Evolutionary conservation across 2,888 invertebrate species (phyloP).

Genomic region (Parnassius glacialis): DNA sequence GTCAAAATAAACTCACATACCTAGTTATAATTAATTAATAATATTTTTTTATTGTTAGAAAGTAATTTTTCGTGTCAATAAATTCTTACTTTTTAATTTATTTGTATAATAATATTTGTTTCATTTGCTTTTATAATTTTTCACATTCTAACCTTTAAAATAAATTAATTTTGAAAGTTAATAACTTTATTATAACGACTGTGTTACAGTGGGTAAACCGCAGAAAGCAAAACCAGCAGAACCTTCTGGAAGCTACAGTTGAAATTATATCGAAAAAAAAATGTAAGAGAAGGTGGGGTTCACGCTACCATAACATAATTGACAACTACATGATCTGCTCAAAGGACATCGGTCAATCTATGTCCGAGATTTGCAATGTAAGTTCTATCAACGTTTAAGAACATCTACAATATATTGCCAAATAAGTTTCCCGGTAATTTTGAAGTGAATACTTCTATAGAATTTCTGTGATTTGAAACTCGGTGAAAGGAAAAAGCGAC

Average conservation of each 20-base stretch:
- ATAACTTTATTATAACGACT: neutral
- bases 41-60: too few relatives aligned
- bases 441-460: too few relatives aligned
- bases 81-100: too few relatives aligned
- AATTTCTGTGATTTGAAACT: too few relatives aligned
- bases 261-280: slow-evolving; percentile 59
- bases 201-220: slow-evolving; percentile 59
- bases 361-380: slow-evolving; percentile 72
- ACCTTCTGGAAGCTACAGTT: slow-evolving; percentile 53
- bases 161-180: neutral
- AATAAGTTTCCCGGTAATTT: too few relatives aligned
- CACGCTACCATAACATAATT: slow-evolving; percentile 64
- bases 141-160: neutral
- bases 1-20: too few relatives aligned
- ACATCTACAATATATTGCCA: too few relatives aligned
- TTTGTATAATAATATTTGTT: too few relatives aligned
- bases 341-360: slow-evolving; percentile 65
- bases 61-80: too few relatives aligned
- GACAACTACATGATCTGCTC: slow-evolving; percentile 73
- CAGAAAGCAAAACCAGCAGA: slow-evolving; percentile 53
- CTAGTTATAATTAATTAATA: too few relatives aligned
- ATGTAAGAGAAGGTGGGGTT: slow-evolving; percentile 68
- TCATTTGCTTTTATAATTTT: neutral
- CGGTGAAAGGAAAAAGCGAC: too few relatives aligned
- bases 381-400: slow-evolving; percentile 29